Base-by-base conservation (phyloP, 1,140 invertebrate species). In the Sarcophaga bullata region DNA sequence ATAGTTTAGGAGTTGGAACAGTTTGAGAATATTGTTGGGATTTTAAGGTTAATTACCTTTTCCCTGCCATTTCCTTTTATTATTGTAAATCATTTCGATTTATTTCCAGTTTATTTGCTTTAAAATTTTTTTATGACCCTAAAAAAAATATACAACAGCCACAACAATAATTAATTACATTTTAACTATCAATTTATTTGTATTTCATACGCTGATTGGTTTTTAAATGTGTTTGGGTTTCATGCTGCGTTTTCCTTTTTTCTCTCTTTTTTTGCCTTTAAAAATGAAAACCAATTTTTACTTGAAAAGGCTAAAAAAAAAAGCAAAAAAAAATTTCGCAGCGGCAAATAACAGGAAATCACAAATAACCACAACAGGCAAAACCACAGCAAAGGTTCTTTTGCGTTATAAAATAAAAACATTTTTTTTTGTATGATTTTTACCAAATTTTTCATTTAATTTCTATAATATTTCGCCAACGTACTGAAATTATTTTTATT, bases 371-470 rank as follows among this genome's bases (percentile, higher is more conserved):
- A 76, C 46, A 76, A 76, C 73, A 76, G 73, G 73, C 73, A 76
- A 76, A 76, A 76, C 73, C 73, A 48, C 73, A 76, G 49, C 73
- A 76, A 76, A 76, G 73, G 73, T 37, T 48, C 46, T 76, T 75
- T 76, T 76, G 73, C 25, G 15, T 49, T 68, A 68, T 37, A 37
- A 37, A 37, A 37, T 37, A 37, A 37, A 37, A 37, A 2, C 1
- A 2, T 37, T 37, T 37, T 37, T 37, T 68, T 68, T 17, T 68
- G n/a, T 8, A 68, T 68, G 8, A 2, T 68, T 68, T 52, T 10
- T 10, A 52, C 13, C 50, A 52, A 52, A 52, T 52, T 52, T 37
- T 52, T 52, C 50, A 13, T 52, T 10, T 52, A 10, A 10, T 52
- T 52, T 52, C 6, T 13, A 52, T 52, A 3, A 52, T 52, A 10